A percentile compares a stretch with the other conserved stretches of the same genome.
phyloP scores from a whole-genome alignment of 2,797 vertebrate genomes.

The Pantherophis vulpinus region DNA sequence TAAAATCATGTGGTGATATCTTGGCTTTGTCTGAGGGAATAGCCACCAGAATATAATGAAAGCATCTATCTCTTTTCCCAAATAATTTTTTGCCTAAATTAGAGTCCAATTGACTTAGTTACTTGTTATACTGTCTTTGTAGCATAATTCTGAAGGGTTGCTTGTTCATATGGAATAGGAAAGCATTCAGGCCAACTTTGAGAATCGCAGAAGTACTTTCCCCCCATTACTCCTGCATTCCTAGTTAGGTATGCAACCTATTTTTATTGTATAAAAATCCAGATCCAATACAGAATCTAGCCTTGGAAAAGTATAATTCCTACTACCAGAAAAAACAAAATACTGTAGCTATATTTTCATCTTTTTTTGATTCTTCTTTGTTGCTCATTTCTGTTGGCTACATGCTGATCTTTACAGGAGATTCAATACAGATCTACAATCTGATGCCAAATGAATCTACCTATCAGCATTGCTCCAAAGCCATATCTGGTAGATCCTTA shows the following conservation, averaged over 20 bases:
- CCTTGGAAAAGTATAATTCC: background rate
- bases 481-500: background rate
- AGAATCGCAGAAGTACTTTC: background rate
- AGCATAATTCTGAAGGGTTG: background rate
- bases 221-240: background rate
- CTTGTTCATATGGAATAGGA: background rate
- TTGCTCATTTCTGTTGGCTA: background rate
- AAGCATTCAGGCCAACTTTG: background rate
- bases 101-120: background rate
- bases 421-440: background rate
- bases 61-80: background rate
- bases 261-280: background rate
- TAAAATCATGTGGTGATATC: background rate
- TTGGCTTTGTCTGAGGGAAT: background rate
- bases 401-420: background rate
- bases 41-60: background rate
- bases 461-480: too few species aligned
- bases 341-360: background rate
- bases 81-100: background rate
- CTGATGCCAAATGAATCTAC: background rate
- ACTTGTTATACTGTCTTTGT: background rate
- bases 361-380: background rate
- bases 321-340: background rate
- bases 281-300: background rate
- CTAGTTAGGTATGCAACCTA: background rate